A percentile compares a stretch with the other conserved stretches of the same genome.
phyloP scores from a whole-genome alignment of 2,797 vertebrate species.

The Masticophis lateralis region DNA sequence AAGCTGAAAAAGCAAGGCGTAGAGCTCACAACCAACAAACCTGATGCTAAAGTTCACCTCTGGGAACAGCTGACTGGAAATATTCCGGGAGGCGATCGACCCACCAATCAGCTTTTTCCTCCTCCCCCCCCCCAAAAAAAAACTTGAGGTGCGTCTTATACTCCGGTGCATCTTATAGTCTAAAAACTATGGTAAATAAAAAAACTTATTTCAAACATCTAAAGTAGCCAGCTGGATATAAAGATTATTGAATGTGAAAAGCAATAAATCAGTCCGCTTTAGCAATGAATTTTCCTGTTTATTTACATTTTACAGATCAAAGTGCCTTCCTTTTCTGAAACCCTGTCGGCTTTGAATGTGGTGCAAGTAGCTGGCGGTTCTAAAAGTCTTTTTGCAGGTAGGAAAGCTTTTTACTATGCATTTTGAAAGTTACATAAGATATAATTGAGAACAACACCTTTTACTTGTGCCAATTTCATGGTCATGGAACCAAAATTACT shows the following conservation, averaged over 20 bases:
- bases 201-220: not conserved
- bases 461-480: not conserved
- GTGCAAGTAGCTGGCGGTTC: conserved; percentile 97
- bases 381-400: conserved; percentile 98
- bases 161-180: too few species aligned
- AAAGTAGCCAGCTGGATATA: not conserved
- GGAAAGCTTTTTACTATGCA: not conserved
- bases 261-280: not conserved
- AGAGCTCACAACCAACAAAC: too few species aligned
- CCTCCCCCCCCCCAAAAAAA: too few species aligned
- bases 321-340: conserved; percentile 97
- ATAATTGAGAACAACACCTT: not conserved
- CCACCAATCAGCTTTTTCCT: too few species aligned
- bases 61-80: too few species aligned
- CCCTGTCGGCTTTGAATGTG: conserved; percentile 93
- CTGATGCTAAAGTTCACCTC: too few species aligned
- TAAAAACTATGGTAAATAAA: not conserved
- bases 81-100: too few species aligned
- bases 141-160: too few species aligned
- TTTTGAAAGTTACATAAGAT: not conserved
- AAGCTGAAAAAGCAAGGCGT: too few species aligned
- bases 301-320: conserved; percentile 82
- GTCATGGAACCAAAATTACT: not conserved
- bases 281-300: not conserved
- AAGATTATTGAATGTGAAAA: not conserved